Evolutionary conservation across 2,797 vertebrate genomes (phyloP).

Genomic region (Anabas testudineus): DNA sequence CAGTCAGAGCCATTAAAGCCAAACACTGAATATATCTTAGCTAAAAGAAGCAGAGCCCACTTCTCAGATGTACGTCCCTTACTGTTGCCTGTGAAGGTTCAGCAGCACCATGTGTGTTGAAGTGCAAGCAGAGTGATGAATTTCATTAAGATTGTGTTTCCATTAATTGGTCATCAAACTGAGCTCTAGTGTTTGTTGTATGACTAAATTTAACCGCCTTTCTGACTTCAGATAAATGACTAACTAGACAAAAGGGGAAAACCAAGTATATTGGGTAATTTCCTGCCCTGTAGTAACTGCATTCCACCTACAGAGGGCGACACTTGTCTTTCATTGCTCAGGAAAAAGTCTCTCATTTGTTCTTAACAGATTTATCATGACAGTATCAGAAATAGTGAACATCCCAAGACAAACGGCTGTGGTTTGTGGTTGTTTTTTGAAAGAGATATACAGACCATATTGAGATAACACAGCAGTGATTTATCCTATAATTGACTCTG

Average conservation of each 20-base stretch:
- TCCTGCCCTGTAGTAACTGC: slow-evolving; percentile 32
- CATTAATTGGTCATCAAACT: not conserved
- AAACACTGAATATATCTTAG: slow-evolving; percentile 22
- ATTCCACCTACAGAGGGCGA: slow-evolving; percentile 62
- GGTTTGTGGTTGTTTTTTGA: slow-evolving; percentile 23
- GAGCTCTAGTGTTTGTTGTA: not conserved
- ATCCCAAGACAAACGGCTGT: slow-evolving; percentile 26
- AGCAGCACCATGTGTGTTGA: not conserved
- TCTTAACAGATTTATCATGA: slow-evolving; percentile 27
- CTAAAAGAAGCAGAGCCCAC: slow-evolving; percentile 33
- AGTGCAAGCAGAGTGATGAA: not conserved
- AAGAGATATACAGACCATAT: slow-evolving; percentile 3
- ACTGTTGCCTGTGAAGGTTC: slow-evolving; percentile 7
- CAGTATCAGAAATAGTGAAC: slow-evolving; percentile 43
- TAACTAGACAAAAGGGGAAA: not conserved
- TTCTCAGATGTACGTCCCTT: slow-evolving; percentile 20
- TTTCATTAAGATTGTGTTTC: not conserved
- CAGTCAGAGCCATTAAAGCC: not conserved
- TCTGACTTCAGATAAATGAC: not conserved
- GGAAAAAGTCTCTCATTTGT: slow-evolving; percentile 11
- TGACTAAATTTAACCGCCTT: not conserved
- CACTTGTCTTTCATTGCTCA: slow-evolving; percentile 22
- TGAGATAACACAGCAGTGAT: slow-evolving; percentile 9
- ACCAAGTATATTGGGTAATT: not conserved
- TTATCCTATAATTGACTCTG: slow-evolving; percentile 6